phyloP scores from a whole-genome alignment of 2,113 vertebrate species.

The Tragelaphus buxtoni region DNA sequence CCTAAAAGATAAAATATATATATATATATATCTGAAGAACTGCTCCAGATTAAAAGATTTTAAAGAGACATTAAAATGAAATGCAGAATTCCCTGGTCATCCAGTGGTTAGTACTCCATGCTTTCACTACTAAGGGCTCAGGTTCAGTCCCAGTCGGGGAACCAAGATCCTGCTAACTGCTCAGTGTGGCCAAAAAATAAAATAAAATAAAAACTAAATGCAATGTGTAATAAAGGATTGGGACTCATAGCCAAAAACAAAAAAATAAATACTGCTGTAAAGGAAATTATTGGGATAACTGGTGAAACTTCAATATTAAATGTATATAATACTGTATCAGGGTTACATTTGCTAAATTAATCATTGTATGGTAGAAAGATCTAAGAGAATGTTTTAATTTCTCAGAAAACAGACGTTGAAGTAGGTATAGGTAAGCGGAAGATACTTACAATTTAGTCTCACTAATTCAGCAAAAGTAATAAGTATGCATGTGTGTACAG shows the following conservation, averaged over 20 bases:
- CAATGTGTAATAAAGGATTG: not conserved
- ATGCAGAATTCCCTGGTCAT: not conserved
- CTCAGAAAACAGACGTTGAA: not conserved
- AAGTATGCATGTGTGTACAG: not conserved
- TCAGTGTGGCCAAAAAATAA: not conserved
- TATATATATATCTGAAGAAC: not conserved
- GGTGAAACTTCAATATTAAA: not conserved
- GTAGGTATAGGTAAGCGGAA: not conserved
- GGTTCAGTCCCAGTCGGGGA: not conserved
- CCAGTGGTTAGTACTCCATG: not conserved
- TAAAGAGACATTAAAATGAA: not conserved
- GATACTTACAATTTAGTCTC: not conserved
- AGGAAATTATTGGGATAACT: not conserved
- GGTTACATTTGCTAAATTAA: not conserved
- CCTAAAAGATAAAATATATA: not conserved
- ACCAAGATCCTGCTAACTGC: not conserved
- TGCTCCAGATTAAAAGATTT: not conserved
- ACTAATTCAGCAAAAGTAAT: not conserved
- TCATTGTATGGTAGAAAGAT: not conserved
- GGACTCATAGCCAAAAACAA: not conserved
- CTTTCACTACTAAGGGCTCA: not conserved
- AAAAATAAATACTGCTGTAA: not conserved
- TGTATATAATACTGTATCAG: not conserved
- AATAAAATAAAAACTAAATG: not conserved
- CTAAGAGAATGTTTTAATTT: not conserved